Evolutionary conservation across 2,797 vertebrate species (phyloP), one percentile per base, ranked within the genome.

Genomic region (Amblyopsis hoosieri): DNA sequence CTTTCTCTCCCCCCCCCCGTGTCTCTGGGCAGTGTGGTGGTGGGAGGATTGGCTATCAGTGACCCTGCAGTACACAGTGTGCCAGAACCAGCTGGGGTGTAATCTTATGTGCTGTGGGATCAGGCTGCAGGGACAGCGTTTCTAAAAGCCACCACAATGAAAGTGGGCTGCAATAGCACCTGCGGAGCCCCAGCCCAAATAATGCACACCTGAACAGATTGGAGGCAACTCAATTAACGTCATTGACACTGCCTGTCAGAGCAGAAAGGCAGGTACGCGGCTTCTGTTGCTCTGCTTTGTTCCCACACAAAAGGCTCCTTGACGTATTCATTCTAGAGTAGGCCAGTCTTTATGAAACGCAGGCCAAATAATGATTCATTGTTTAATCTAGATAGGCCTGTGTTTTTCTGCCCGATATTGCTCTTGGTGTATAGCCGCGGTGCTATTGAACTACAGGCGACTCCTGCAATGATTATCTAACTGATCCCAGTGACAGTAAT

Each of bases 281-380:
- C 90, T 93, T 93, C 83, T 92, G 91, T 91, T 92, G 90, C 86
- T 88, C 86, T 88, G 90, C 89, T 94, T 95, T 95, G 91, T 94
- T 77, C 58, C 68, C 71, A 77, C 84, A 98, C 94, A 96, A 96
- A 96, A 93, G 94, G 82, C 89, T 91, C 93, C 72, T 91, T 87
- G 76, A 85, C 90, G 89, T 93, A 94, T 94, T 94, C 86, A 89
- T 85, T 81, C 87, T 78, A 89, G 90, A 92, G 93, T 89, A 93
- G 91, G 91, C 78, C 90, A 86, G 83, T 88, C 90, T 94, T 95
- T 95, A 93, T 96, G 86, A 92, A 91, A 88, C 75, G 66, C 82
- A 90, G 90, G 81, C 93, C 92, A 89, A 92, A 95, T 94, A 94
- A 94, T 95, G 94, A 96, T 88, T 95, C 94, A 96, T 94, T 96